Evolutionary conservation across 92 coral and sea anemone species (phyloP), one percentile per base, ranked within the genome.

Genomic region (Muricea muricata): DNA sequence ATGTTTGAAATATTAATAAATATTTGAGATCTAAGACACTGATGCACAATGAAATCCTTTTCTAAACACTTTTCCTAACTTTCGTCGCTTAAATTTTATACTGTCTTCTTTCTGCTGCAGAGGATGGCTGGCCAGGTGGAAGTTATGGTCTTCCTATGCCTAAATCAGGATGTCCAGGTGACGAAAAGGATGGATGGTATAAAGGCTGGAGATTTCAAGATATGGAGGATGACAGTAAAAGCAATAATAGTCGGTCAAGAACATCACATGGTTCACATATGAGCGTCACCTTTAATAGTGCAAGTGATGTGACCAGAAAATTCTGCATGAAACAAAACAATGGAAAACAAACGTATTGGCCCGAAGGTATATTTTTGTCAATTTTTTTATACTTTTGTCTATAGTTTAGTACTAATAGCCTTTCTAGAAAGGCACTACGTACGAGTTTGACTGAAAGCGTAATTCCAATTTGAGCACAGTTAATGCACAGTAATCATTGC

Each of bases 61-160:
- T n/a, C n/a, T n/a, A n/a, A n/a, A n/a, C n/a, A n/a, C n/a, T n/a
- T n/a, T n/a, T n/a, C n/a, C n/a, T n/a, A n/a, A n/a, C n/a, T n/a
- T n/a, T n/a, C n/a, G n/a, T n/a, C n/a, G n/a, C n/a, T n/a, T n/a
- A n/a, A n/a, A n/a, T n/a, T n/a, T n/a, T n/a, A n/a, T n/a, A n/a
- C n/a, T n/a, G n/a, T n/a, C n/a, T n/a, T n/a, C n/a, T n/a, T n/a
- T n/a, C n/a, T n/a, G n/a, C n/a, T 60, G 68, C 33, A 60, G 68
- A 18, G 24, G 68, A 24, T 60, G 68, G 17, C 39, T 75, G 81
- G 81, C 81, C 81, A 34, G 12, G 40, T 29, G 81, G 81, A 1
- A 75, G 11, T 4, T 75, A 75, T 30, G 81, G 65, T 26, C 35
- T 75, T 42, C 81, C 81, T 34, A 75, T n/a, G 24, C 32, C 65